Conservation (phyloP, 92 coral and sea anemone genomes). For the Scolanthus callimorphus region DNA sequence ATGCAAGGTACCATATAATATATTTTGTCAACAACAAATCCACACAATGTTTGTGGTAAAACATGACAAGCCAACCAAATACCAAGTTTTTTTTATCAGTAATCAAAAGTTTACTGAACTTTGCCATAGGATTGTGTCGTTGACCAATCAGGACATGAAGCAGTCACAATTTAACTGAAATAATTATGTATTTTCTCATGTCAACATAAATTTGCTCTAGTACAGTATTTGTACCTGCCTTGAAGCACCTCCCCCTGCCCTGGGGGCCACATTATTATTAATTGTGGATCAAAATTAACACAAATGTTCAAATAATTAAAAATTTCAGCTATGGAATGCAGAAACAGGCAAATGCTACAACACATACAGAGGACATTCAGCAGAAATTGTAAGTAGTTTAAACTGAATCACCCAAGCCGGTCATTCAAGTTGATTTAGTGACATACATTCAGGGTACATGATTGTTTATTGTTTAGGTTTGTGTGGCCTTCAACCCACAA, state of each 20-base stretch:
- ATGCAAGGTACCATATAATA: conserved; percentile 65
- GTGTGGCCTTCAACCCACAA: conserved; percentile 95
- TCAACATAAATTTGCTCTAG: no score
- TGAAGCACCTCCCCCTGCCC: no score
- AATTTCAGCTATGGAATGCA: conserved; percentile 84
- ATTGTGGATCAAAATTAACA: no score
- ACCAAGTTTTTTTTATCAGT: neutral
- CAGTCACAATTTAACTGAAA: no score
- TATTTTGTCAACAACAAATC: no score
- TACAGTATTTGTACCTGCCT: no score
- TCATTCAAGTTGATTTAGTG: no score
- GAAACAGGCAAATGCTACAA: conserved; percentile 98
- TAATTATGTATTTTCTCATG: no score
- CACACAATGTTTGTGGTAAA: neutral
- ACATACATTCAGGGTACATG: neutral
- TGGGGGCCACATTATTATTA: no score
- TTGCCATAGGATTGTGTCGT: neutral
- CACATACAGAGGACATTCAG: conserved; percentile 92
- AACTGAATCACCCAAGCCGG: no score
- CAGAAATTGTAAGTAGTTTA: conserved; percentile 85
- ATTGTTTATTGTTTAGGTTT: conserved; percentile 54
- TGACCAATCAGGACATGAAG: neutral
- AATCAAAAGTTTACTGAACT: neutral
- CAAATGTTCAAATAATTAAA: no score
- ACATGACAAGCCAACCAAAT: neutral